A percentile compares a stretch with the other conserved stretches of the same genome.
These are phyloP conservation scores for Minunthozetes semirufus DNA, from an alignment of 2,888 invertebrate species.

Conservation along the genomic window DNA sequence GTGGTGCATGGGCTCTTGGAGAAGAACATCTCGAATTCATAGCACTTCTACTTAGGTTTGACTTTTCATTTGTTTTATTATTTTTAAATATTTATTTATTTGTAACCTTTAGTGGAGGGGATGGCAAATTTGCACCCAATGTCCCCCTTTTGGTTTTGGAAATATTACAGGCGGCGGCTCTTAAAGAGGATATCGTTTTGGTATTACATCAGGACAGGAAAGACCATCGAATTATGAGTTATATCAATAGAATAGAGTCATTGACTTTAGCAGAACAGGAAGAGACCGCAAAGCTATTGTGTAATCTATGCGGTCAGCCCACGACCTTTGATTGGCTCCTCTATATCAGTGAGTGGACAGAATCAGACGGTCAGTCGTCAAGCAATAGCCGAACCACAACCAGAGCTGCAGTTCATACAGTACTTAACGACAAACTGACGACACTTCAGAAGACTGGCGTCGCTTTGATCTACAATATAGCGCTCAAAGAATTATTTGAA, in stretches of 20 bases:
- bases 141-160: conserved; percentile 38
- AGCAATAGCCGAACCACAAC: conserved; percentile 85
- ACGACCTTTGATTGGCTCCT: conserved; percentile 86
- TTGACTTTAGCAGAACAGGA: conserved; percentile 67
- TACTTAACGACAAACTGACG: conserved; percentile 61
- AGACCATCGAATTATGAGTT: conserved; percentile 80
- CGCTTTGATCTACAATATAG: conserved; percentile 80
- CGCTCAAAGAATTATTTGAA: conserved; percentile 92
- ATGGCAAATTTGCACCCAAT: conserved; percentile 39
- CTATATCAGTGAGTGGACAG: conserved; percentile 85
- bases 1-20: conserved; percentile 86
- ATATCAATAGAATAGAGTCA: conserved; percentile 70
- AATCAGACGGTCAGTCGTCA: conserved; percentile 55
- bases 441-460: conserved; percentile 71
- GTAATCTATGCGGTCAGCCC: conserved; percentile 80
- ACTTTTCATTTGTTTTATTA: background rate
- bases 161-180: conserved; percentile 43
- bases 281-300: conserved; percentile 70
- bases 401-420: conserved; percentile 66
- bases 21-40: conserved; percentile 77
- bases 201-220: conserved; percentile 81
- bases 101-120: conserved; percentile 20
- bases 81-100: conserved; percentile 10
- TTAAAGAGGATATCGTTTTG: conserved; percentile 78
- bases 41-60: conserved; percentile 52